Evolutionary conservation across 2,797 vertebrate species (phyloP).

Genomic region (Molossus molossus): DNA sequence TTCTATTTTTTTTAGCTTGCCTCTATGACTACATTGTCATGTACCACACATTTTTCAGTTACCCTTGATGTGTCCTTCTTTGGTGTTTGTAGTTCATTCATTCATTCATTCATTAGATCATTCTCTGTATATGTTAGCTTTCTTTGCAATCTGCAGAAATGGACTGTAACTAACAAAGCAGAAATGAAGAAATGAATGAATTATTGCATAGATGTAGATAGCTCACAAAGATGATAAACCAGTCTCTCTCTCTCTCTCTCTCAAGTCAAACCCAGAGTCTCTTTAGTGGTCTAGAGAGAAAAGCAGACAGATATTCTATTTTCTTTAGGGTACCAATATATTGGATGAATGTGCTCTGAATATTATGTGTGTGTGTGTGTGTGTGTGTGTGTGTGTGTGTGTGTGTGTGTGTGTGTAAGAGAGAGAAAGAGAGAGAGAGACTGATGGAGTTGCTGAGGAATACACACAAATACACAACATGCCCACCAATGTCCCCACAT

Average conservation of each 20-base stretch:
- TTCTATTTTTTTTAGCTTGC: not conserved
- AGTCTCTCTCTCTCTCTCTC: not conserved
- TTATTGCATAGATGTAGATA: not conserved
- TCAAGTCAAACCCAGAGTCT: not conserved
- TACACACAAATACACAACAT: not conserved
- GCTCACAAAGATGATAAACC: not conserved
- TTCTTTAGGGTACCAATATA: not conserved
- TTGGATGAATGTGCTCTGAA: not conserved
- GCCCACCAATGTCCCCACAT: not conserved
- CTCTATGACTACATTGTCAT: not conserved
- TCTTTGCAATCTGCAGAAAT: slow-evolving; percentile 20
- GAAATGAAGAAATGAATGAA: not conserved
- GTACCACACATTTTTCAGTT: not conserved
- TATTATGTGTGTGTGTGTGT: not conserved
- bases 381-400: too few species aligned
- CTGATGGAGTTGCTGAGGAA: not conserved
- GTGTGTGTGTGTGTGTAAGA: too few species aligned
- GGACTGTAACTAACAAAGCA: not conserved
- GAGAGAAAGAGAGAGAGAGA: not conserved
- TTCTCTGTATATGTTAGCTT: not conserved
- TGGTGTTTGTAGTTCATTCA: not conserved
- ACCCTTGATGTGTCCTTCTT: not conserved
- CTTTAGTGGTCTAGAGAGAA: not conserved
- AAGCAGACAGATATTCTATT: not conserved
- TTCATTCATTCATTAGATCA: not conserved